Evolutionary conservation across 2,888 invertebrate genomes (phyloP), one percentile per base, ranked within the genome.

Genomic region (Ormyrus nitidulus): DNA sequence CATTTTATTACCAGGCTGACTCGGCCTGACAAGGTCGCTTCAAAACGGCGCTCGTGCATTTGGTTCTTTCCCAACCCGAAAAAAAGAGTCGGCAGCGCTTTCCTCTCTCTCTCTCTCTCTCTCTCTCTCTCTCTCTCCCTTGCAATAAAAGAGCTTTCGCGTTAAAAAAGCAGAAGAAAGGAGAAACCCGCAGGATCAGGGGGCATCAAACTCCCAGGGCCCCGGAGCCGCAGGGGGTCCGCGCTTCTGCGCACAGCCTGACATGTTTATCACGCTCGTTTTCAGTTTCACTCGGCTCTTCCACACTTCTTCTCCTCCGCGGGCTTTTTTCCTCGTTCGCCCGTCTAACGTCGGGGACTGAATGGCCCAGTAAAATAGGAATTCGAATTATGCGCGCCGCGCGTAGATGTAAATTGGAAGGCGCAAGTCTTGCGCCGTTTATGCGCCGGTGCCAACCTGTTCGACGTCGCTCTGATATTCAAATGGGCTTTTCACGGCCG

Each of bases 211-310:
- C 86, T 88, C 86, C 84, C 59, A 75, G 59, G 84, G 86, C 85
- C 85, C 51, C 10, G 49, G 51, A 62, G 59, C 73, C 49, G 61
- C 70, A 54, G 74, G 81, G 77, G 74, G 77, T 77, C 71, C 49
- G 13, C 53, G 49, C 49, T 64, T 6, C 53, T 76, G 84, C 84
- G 51, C 77, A 54, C 87, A 84, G 84, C 83, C 85, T 88, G 90
- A 89, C 90, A 90, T 90, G 89, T 90, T 90, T 90, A 90, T 90
- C 89, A 88, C 88, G 83, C 89, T 89, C 89, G 88, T 89, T 88
- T 86, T 84, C 71, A 65, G 70, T 77, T 74, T 75, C 81, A 64
- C 74, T 77, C 77, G n/a, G 54, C 46, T 51, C 48, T 69, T 53
- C 11, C 46, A 69, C 19, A 56, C 58, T 19, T 62, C 58, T 48